Percentiles rank a stretch among this genome's conserved stretches.
Conservation (phyloP, 2,113 vertebrate genomes). For the Mohoua ochrocephala region DNA sequence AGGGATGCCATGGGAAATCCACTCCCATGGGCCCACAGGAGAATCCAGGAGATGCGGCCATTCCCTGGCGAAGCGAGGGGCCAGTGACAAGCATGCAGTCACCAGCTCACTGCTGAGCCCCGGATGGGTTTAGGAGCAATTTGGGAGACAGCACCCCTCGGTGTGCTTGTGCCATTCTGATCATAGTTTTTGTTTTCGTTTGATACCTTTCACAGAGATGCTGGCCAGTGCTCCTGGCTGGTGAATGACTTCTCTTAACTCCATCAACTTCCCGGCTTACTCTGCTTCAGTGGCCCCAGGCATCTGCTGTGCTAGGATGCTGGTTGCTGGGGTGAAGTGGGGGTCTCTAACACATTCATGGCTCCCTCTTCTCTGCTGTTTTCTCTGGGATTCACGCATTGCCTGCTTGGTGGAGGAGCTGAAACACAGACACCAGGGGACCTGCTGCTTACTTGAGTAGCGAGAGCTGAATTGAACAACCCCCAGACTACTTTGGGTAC, state of each 20-base stretch:
- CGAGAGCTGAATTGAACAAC: background rate
- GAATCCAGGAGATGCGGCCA: background rate
- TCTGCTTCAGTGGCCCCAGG: background rate
- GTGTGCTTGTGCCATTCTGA: background rate
- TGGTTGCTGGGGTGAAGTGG: background rate
- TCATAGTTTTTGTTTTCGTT: background rate
- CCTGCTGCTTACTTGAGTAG: background rate
- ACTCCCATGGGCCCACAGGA: background rate
- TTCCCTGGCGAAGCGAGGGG: background rate
- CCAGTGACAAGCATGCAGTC: background rate
- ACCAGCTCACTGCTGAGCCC: background rate
- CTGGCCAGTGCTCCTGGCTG: background rate
- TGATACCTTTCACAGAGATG: background rate
- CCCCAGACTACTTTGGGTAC: fast-evolving
- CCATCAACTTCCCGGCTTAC: background rate
- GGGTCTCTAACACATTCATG: background rate
- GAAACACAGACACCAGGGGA: background rate
- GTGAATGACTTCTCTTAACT: background rate
- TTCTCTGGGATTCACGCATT: background rate
- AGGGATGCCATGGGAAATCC: background rate
- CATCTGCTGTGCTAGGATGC: background rate
- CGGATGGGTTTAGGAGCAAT: background rate
- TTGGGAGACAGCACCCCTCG: background rate
- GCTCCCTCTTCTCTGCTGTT: background rate
- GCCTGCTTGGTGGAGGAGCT: background rate